Evolutionary conservation across 2,888 invertebrate species (phyloP).

Genomic region (Oscheius sp.): DNA sequence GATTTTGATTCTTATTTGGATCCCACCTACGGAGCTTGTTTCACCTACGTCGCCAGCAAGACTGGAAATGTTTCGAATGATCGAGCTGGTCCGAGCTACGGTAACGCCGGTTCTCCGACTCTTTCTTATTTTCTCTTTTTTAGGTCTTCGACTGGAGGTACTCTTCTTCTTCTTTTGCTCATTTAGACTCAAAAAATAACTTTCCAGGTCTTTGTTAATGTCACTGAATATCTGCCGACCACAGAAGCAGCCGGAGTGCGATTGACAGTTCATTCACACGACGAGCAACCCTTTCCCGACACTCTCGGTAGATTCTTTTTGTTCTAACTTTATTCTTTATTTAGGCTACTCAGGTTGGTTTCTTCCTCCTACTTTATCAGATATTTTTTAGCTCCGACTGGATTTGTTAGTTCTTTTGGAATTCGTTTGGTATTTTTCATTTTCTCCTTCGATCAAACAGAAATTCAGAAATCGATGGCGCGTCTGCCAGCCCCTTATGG

Average conservation of each 20-base stretch:
- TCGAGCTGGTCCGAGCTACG: constrained; percentile 67
- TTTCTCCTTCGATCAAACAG: neutral
- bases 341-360: too few relatives aligned
- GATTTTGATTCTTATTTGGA: constrained; percentile 66
- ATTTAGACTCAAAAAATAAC: too few relatives aligned
- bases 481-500: constrained; percentile 67
- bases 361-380: too few relatives aligned
- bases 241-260: constrained; percentile 68
- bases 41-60: constrained; percentile 63
- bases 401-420: constrained; percentile 67
- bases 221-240: constrained; percentile 67
- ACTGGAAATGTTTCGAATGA: constrained; percentile 60
- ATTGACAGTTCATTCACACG: constrained; percentile 63
- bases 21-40: constrained; percentile 69
- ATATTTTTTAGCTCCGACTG: constrained; percentile 69
- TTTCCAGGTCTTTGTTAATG: constrained; percentile 69
- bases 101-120: constrained; percentile 36
- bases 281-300: constrained; percentile 63
- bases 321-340: too few relatives aligned
- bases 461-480: constrained; percentile 60
- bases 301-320: too few relatives aligned
- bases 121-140: neutral
- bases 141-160: constrained; percentile 66
- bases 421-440: constrained; percentile 57
- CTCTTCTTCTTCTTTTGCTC: too few relatives aligned